A percentile compares a stretch with the other conserved stretches of the same genome.
Evolutionary conservation across 2,797 vertebrate genomes (phyloP).

Genomic region (Adelosebastes latens): DNA sequence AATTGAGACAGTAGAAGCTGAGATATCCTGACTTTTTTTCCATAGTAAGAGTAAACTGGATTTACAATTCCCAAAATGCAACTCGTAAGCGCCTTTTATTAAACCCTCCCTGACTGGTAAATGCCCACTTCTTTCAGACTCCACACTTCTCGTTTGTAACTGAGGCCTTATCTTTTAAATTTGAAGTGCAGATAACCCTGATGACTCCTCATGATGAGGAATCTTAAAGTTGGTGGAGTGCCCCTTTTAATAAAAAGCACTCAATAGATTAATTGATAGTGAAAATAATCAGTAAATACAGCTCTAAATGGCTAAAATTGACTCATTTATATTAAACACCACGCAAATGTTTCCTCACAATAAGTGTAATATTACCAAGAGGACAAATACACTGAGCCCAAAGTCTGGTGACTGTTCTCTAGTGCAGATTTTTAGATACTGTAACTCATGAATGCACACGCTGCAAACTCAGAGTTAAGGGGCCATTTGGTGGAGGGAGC

Average conservation of each 20-base stretch:
- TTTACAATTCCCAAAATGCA: slow-evolving; percentile 9
- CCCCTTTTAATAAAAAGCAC: neutral
- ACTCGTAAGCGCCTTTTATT: slow-evolving; percentile 26
- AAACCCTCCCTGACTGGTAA: slow-evolving; percentile 18
- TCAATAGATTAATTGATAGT: neutral
- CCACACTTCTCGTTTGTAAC: neutral
- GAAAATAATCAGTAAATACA: slow-evolving; percentile 4
- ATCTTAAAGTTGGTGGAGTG: neutral
- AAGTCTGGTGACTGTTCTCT: neutral
- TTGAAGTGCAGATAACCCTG: slow-evolving; percentile 22
- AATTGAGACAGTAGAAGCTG: neutral
- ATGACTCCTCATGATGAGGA: slow-evolving; percentile 12
- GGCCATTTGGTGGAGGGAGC: slow-evolving; percentile 70
- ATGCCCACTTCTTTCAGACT: slow-evolving; percentile 18
- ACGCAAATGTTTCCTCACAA: neutral
- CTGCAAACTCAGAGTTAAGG: slow-evolving; percentile 65
- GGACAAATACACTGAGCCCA: neutral
- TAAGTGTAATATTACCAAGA: neutral
- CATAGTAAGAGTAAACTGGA: neutral
- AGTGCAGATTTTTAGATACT: slow-evolving; percentile 54
- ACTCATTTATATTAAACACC: neutral
- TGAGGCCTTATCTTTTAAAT: slow-evolving; percentile 23
- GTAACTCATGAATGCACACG: slow-evolving; percentile 49
- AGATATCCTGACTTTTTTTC: neutral
- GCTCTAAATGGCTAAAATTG: neutral